Conservation (phyloP, 2,797 vertebrate genomes). For the Scarus forsteni region DNA sequence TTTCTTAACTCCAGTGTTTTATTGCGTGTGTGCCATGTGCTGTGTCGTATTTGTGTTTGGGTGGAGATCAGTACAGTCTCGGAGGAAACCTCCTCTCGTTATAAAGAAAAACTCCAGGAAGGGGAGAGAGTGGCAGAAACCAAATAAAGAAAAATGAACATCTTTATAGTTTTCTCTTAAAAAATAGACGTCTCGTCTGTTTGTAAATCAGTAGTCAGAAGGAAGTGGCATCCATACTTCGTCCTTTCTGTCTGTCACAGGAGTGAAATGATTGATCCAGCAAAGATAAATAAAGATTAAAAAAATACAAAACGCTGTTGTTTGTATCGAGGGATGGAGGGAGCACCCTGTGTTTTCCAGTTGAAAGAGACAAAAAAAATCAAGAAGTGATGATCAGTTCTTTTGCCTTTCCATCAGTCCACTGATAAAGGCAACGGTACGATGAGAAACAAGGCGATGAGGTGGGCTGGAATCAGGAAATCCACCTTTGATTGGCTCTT, state of each 20-base stretch:
- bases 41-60: constrained; percentile 28
- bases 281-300: constrained; percentile 7
- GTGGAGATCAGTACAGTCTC: constrained; percentile 57
- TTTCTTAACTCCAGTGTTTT: constrained; percentile 80
- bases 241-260: constrained; percentile 45
- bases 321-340: constrained; percentile 19
- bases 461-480: constrained; percentile 5
- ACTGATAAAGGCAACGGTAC: background rate
- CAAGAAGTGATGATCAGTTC: background rate
- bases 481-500: constrained; percentile 27
- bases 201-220: constrained; percentile 83
- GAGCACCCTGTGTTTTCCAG: constrained; percentile 80
- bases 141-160: constrained; percentile 31
- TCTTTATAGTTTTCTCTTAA: constrained; percentile 56
- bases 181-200: constrained; percentile 65
- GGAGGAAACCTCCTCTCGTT: constrained; percentile 47
- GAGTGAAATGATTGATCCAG: constrained; percentile 61
- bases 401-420: constrained; percentile 14
- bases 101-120: constrained; percentile 27
- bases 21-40: constrained; percentile 76
- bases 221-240: constrained; percentile 54
- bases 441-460: constrained; percentile 28
- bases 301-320: background rate
- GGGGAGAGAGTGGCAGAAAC: constrained; percentile 27
- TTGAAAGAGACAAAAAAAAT: constrained; percentile 34